These are phyloP conservation scores for Spilarctia lutea DNA, from an alignment of 2,888 invertebrate species.

Conservation along the genomic window DNA sequence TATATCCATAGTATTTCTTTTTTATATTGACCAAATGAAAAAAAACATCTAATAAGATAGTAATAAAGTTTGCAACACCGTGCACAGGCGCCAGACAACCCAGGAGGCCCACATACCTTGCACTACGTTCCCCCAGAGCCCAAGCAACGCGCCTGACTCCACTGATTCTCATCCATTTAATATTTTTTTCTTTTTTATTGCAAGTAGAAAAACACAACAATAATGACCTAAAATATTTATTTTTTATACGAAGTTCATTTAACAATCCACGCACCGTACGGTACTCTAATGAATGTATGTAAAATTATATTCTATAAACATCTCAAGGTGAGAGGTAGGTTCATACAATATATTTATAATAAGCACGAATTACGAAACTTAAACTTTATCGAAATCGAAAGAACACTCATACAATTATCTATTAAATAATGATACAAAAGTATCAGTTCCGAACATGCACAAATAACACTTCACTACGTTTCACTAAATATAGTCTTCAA, in stretches of 20 bases:
- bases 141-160: no score
- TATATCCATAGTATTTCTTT: no score
- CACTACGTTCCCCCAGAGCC: no score
- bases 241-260: slow-evolving; percentile 70
- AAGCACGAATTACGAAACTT: slow-evolving; percentile 65
- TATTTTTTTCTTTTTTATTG: no score
- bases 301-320: slow-evolving; percentile 57
- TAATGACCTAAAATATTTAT: slow-evolving; percentile 74
- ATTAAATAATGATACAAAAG: slow-evolving; percentile 52
- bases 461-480: slow-evolving; percentile 37
- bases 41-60: no score
- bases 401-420: slow-evolving; percentile 50
- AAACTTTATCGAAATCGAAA: slow-evolving; percentile 51
- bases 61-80: no score
- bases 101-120: no score
- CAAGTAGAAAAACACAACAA: slow-evolving; percentile 43
- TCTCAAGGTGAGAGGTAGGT: slow-evolving; percentile 65
- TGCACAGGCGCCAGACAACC: no score
- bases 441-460: slow-evolving; percentile 50
- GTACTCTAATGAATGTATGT: slow-evolving; percentile 68
- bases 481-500: slow-evolving; percentile 31
- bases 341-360: slow-evolving; percentile 62
- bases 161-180: no score
- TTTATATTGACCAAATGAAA: no score
- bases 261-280: slow-evolving; percentile 76